Evolutionary conservation across 2,888 invertebrate species (phyloP), one percentile per base, ranked within the genome.

Genomic region (Hypena proboscidalis): DNA sequence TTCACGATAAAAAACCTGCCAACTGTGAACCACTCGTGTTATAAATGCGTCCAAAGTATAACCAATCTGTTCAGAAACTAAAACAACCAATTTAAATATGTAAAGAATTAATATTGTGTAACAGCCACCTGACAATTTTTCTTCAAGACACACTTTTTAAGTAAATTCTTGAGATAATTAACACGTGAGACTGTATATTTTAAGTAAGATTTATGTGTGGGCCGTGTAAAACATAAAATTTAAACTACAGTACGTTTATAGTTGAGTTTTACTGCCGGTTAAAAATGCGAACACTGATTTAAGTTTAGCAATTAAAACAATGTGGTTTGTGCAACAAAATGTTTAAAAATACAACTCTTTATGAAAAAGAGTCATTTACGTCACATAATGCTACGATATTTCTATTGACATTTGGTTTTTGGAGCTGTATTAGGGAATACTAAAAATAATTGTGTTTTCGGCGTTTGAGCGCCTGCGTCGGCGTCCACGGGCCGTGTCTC

Each of bases 401-500:
- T 42, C 53, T 49, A 47, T 62, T 53, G 42, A 46, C 47, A 49
- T 58, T 38, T 42, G 46, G 46, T 65, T 53, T 57, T 53, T 34
- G 32, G 35, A 66, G 47, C 45, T 50, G 58, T 58, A 57, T 65
- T 57, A 62, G 31, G 50, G 45, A 42, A 58, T 39, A 45, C 67
- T 66, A 62, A 62, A 66, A 60, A 51, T 59, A 55, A 46, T 67
- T 55, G 46, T 51, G 55, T 51, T 53, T 51, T 46, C 52, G 56
- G 45, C 41, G 46, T 56, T 62, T n/a, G n/a, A 56, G 55, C 56
- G 61, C 40, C 45, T 39, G 54, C 57, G 54, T 22, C 59, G 57
- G 37, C 58, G 56, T 52, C 63, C 67, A 67, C 56, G 69, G 73
- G 72, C 77, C 90, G 83, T 88, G 77, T 83, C 83, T 83, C 86